A percentile compares a stretch with the other conserved stretches of the same genome.
Evolutionary conservation across 2,888 invertebrate genomes (phyloP).

Genomic region (Archips xylosteana): DNA sequence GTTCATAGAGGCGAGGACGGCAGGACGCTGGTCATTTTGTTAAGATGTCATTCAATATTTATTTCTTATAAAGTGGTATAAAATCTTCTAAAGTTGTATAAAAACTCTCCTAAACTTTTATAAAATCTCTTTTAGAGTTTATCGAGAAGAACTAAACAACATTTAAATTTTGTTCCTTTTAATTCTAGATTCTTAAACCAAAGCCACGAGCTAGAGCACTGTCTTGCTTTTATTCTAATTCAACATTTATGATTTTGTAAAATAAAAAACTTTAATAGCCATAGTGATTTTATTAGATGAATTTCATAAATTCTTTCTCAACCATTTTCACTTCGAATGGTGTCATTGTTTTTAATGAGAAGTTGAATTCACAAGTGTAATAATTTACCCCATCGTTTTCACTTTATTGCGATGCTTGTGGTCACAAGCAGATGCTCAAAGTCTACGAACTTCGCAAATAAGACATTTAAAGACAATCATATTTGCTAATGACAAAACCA

Average conservation of each 20-base stretch:
- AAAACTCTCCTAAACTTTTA: not conserved
- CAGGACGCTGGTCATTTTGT: conserved; percentile 41
- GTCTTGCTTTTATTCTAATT: not conserved
- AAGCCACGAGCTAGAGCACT: not conserved
- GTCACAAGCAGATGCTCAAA: no score
- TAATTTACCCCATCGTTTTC: not conserved
- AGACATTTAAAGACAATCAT: not conserved
- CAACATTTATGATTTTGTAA: not conserved
- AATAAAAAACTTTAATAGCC: not conserved
- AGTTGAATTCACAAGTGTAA: not conserved
- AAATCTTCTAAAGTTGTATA: not conserved
- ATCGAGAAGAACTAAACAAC: not conserved
- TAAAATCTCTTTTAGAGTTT: not conserved
- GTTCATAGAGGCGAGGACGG: conserved; percentile 65
- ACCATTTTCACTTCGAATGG: conserved; percentile 1
- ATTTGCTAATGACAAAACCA: not conserved
- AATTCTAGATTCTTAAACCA: not conserved
- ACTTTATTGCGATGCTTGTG: not conserved
- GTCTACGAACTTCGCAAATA: not conserved
- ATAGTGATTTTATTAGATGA: conserved; percentile 25
- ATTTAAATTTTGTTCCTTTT: not conserved
- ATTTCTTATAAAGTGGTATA: not conserved
- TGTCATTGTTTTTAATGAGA: conserved; percentile 31
- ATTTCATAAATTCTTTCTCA: conserved; percentile 17
- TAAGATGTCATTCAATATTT: conserved; percentile 27